phyloP scores from a whole-genome alignment of 2,888 invertebrate genomes.

The Eurytoma adleriae region DNA sequence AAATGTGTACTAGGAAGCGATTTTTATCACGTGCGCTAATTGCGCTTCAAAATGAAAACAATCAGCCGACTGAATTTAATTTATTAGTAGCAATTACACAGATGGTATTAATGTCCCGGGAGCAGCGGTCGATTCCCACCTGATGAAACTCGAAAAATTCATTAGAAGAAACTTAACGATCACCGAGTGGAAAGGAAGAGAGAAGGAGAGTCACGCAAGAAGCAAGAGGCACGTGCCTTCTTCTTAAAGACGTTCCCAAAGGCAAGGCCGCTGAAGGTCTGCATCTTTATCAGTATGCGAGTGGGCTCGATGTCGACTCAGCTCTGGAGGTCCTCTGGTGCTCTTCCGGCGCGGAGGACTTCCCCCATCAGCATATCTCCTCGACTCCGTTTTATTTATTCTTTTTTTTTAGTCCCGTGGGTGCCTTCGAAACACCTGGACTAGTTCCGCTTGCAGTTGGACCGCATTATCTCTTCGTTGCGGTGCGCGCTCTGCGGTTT shows the following conservation, averaged over 20 bases:
- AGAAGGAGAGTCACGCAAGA: neutral
- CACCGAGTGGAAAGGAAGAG: neutral
- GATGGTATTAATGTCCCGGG: no score
- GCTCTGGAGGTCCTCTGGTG: conserved; percentile 3
- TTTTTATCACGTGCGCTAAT: no score
- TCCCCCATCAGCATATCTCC: conserved; percentile 40
- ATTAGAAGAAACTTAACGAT: no score
- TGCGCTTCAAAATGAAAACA: no score
- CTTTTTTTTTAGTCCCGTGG: conserved; percentile 7
- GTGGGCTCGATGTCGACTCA: conserved; percentile 8
- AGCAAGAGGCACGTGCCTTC: conserved; percentile 67
- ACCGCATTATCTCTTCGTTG: no score
- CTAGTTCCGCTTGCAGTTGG: neutral
- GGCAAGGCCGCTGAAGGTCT: conserved; percentile 70
- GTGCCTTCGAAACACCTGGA: neutral
- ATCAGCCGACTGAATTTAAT: no score
- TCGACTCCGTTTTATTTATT: conserved; percentile 6
- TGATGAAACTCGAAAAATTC: no score
- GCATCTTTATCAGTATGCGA: conserved; percentile 66
- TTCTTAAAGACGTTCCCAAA: conserved; percentile 71
- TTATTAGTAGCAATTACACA: no score
- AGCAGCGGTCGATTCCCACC: neutral
- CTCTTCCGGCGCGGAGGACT: conserved; percentile 4
- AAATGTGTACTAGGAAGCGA: no score
- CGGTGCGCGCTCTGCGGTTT: no score